A percentile compares a stretch with the other conserved stretches of the same genome.
Evolutionary conservation across 2,113 vertebrate genomes (phyloP).

Genomic region (Anoura caudifer): DNA sequence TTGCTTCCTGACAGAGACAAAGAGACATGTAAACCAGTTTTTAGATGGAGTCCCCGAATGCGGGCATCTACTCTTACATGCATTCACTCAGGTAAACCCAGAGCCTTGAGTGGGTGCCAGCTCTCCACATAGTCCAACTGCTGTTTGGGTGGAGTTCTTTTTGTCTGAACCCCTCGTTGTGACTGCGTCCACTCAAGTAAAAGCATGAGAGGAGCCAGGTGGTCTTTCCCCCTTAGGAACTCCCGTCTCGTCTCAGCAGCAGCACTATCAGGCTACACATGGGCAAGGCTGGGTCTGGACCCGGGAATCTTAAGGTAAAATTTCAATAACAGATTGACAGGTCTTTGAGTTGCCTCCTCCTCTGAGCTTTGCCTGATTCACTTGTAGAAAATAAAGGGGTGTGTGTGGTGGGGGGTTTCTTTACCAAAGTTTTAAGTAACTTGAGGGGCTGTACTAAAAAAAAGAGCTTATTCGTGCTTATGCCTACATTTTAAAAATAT

Average conservation of each 20-base stretch:
- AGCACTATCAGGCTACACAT: fast-evolving
- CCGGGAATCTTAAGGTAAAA: not conserved
- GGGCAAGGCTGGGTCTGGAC: not conserved
- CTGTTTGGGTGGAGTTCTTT: not conserved
- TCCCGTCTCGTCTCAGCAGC: not conserved
- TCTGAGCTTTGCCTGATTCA: not conserved
- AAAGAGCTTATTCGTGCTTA: not conserved
- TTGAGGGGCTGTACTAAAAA: not conserved
- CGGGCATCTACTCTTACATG: not conserved
- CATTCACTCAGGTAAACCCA: not conserved
- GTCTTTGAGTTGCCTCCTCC: not conserved
- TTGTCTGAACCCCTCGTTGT: not conserved
- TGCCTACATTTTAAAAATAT: not conserved
- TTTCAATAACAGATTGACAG: not conserved
- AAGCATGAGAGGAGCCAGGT: not conserved
- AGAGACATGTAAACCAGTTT: not conserved
- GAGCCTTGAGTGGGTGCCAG: not conserved
- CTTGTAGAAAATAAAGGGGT: not conserved
- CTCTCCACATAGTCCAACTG: not conserved
- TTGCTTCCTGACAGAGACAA: not conserved
- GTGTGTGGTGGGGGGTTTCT: not conserved
- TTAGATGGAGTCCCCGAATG: not conserved
- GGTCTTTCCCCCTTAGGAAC: no score
- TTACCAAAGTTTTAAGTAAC: not conserved
- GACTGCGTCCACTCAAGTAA: not conserved